Evolutionary conservation across 2,797 vertebrate genomes (phyloP).

Genomic region (Toxotes lorentzi): DNA sequence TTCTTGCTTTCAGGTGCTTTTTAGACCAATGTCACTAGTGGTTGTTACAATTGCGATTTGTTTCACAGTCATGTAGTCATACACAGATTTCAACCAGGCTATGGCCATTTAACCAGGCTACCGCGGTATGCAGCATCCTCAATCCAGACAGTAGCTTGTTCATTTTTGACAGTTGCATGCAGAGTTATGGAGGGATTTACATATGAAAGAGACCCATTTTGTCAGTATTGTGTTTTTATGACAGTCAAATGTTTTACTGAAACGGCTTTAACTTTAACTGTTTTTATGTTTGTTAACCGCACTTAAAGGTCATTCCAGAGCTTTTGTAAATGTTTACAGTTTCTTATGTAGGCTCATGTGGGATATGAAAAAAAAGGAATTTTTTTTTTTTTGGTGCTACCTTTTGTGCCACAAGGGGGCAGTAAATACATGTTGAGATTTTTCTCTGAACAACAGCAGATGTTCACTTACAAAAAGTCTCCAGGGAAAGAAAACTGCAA

Average conservation of each 20-base stretch:
- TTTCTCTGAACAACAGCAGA: conserved; percentile 22
- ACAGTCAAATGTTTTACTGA: conserved; percentile 23
- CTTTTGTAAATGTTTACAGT: conserved; percentile 40
- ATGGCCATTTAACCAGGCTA: background rate
- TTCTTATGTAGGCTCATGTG: conserved; percentile 16
- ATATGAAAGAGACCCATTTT: background rate
- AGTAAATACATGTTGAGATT: conserved; percentile 33
- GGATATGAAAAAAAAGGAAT: conserved; percentile 6
- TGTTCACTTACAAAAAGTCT: conserved; percentile 13
- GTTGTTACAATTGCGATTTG: background rate
- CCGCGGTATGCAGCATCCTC: background rate
- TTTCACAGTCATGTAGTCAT: background rate
- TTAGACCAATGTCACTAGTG: conserved; percentile 2
- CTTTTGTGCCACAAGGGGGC: conserved; percentile 60
- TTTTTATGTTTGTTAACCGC: conserved; percentile 23
- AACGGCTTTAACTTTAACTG: conserved; percentile 17
- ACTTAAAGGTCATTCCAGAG: background rate
- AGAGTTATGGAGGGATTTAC: background rate
- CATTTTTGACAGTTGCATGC: background rate
- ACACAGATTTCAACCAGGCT: background rate
- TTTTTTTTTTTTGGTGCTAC: background rate
- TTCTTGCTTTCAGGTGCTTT: conserved; percentile 25
- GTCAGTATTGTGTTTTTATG: conserved; percentile 32
- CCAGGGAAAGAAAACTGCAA: conserved; percentile 24
- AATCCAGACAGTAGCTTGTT: conserved; percentile 10